These are phyloP conservation scores for Pterocles burchelli DNA, from an alignment of 2,113 vertebrate species.

Conservation along the genomic window DNA sequence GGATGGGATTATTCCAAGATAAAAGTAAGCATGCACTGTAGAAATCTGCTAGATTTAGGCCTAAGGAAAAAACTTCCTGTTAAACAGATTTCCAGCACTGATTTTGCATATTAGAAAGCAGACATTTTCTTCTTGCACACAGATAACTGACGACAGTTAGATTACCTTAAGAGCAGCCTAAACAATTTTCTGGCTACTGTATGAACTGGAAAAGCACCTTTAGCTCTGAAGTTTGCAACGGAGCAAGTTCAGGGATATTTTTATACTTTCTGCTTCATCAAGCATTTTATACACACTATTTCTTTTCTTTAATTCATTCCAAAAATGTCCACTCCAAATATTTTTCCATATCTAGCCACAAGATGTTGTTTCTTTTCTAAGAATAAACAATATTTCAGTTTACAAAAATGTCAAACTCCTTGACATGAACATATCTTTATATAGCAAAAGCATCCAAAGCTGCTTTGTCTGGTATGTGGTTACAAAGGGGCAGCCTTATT, in stretches of 20 bases:
- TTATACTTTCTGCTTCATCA: constrained; percentile 53
- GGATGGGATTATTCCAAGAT: background rate
- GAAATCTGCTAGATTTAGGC: background rate
- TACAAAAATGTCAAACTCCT: constrained; percentile 62
- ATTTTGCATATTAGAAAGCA: background rate
- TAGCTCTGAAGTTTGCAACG: constrained; percentile 27
- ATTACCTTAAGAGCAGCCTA: constrained; percentile 6
- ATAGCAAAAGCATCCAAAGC: constrained; percentile 73
- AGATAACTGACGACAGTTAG: background rate
- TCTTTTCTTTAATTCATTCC: constrained; percentile 57
- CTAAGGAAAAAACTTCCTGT: background rate
- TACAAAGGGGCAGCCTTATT: constrained; percentile 7
- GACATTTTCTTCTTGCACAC: background rate
- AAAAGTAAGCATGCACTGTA: background rate
- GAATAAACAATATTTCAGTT: constrained; percentile 70
- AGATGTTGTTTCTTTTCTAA: constrained; percentile 68
- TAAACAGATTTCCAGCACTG: background rate
- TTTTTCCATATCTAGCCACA: constrained; percentile 73
- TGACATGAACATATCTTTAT: constrained; percentile 71
- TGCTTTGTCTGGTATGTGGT: background rate
- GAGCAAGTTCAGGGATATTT: constrained; percentile 56
- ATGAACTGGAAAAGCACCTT: background rate
- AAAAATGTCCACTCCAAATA: constrained; percentile 66
- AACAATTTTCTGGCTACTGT: constrained; percentile 12
- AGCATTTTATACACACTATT: constrained; percentile 52